These are phyloP conservation scores for Oenanthe oenanthe DNA, from an alignment of 2,113 vertebrate genomes.

Conservation along the genomic window DNA sequence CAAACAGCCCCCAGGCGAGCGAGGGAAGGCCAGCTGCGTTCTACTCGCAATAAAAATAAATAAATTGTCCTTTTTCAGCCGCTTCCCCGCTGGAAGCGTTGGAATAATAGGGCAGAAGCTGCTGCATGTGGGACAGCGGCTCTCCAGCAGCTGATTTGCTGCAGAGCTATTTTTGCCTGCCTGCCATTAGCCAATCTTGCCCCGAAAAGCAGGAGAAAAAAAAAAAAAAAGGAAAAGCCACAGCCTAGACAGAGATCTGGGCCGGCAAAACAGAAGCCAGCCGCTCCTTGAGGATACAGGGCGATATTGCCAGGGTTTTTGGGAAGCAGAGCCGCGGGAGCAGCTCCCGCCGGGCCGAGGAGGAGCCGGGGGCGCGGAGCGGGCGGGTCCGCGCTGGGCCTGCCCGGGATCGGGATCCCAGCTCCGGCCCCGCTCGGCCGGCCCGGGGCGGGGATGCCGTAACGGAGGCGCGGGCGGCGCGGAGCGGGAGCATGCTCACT, in stretches of 20 bases:
- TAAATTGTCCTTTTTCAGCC: background rate
- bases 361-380: background rate
- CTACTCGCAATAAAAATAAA: background rate
- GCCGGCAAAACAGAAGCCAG: background rate
- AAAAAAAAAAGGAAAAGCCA: background rate
- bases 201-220: background rate
- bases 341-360: background rate
- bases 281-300: background rate
- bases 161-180: constrained; percentile 48
- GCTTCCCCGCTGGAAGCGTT: background rate
- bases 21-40: background rate
- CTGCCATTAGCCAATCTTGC: constrained; percentile 26
- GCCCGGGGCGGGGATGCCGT: background rate
- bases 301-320: fast-evolving
- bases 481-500: constrained; percentile 58
- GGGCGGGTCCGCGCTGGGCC: background rate
- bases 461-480: background rate
- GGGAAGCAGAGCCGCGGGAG: background rate
- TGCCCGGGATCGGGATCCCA: background rate
- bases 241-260: background rate
- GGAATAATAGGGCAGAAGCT: constrained; percentile 15
- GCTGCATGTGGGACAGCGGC: constrained; percentile 37
- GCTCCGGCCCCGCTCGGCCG: background rate
- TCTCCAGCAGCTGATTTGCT: constrained; percentile 21
- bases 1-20: background rate